A percentile compares a stretch with the other conserved stretches of the same genome.
These are phyloP conservation scores for Apamea epomidion DNA, from an alignment of 2,888 invertebrate genomes.

Conservation along the genomic window DNA sequence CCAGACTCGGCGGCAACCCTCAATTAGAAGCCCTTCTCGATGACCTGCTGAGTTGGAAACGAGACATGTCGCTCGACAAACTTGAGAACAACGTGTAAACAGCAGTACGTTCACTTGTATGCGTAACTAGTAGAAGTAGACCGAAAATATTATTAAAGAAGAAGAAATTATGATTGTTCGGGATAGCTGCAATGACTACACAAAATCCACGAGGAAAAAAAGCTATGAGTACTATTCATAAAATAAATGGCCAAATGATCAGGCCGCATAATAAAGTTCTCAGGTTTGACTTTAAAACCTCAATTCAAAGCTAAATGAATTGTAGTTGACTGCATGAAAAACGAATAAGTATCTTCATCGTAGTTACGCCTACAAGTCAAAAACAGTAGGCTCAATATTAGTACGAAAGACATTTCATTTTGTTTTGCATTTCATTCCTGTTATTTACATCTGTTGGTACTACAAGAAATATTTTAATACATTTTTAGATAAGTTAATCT, in stretches of 20 bases:
- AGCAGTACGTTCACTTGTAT: constrained; percentile 31
- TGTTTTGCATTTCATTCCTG: constrained; percentile 46
- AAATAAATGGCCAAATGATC: not conserved
- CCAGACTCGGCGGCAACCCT: constrained; percentile 95
- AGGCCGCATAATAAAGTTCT: not conserved
- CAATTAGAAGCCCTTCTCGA: constrained; percentile 94
- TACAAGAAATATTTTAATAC: too few species aligned
- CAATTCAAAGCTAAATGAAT: not conserved
- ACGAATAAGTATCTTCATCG: not conserved
- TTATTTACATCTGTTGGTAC: not conserved
- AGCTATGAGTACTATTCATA: too few species aligned
- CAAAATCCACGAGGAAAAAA: not conserved
- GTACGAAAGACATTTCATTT: constrained; percentile 55
- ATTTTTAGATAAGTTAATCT: too few species aligned
- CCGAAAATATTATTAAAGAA: not conserved
- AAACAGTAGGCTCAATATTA: constrained; percentile 37
- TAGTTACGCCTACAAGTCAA: constrained; percentile 46
- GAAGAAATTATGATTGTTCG: not conserved
- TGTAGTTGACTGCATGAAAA: not conserved
- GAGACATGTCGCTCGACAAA: constrained; percentile 66
- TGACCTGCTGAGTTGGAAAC: constrained; percentile 92
- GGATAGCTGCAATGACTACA: constrained; percentile 29
- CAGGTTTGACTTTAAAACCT: not conserved
- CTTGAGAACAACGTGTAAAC: constrained; percentile 68
- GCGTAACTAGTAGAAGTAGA: constrained; percentile 10